Evolutionary conservation across 2,113 vertebrate genomes (phyloP).

Genomic region (Gracilinanus agilis): DNA sequence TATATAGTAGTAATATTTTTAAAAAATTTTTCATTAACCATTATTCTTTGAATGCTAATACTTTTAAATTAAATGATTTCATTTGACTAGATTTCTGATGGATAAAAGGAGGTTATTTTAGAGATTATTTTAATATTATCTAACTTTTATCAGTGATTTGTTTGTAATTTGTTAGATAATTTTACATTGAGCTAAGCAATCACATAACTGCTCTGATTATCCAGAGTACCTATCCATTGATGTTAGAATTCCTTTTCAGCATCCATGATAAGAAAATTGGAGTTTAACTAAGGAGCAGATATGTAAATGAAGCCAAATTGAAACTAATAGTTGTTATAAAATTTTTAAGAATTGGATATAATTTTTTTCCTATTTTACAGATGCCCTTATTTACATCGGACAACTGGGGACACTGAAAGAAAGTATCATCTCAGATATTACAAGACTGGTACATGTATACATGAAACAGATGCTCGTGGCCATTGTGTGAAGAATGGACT

Average conservation of each 20-base stretch:
- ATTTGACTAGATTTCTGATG: background rate
- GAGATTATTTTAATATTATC: background rate
- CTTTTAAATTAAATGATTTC: background rate
- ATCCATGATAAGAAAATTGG: background rate
- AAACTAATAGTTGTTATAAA: background rate
- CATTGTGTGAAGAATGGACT: conserved; percentile 95
- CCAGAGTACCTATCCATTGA: background rate
- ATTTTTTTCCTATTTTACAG: conserved; percentile 78
- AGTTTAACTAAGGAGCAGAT: background rate
- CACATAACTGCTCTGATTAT: background rate
- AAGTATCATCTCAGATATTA: conserved; percentile 97
- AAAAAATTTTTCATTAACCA: background rate
- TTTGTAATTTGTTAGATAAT: background rate
- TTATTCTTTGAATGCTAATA: background rate
- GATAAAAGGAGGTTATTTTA: background rate
- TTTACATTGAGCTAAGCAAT: background rate
- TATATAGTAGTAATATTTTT: background rate
- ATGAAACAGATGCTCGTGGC: conserved; percentile 94
- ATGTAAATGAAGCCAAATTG: background rate
- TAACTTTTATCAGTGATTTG: background rate
- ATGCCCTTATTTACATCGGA: conserved; percentile 95
- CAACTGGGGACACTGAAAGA: conserved; percentile 95
- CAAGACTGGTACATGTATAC: conserved; percentile 96
- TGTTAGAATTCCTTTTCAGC: background rate
- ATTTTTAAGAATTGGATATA: background rate